Base-by-base conservation (phyloP, 2,888 invertebrate genomes). In the Odiellus spinosus region DNA sequence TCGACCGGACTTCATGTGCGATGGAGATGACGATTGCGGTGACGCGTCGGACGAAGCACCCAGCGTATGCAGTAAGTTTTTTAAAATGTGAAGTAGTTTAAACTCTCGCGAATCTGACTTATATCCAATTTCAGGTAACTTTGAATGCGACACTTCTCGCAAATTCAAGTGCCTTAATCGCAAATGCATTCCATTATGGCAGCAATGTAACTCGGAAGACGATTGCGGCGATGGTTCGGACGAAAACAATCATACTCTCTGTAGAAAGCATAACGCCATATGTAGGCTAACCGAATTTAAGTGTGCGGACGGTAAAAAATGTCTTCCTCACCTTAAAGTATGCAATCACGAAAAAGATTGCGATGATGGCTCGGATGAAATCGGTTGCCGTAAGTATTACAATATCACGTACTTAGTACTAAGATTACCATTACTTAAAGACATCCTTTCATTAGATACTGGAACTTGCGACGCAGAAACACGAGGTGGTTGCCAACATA, bases 161-260 rank as follows among this genome's bases (percentile, higher is more conserved):
- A 73, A 85, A 55, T 90, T 85, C 80, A 85, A 86, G 61, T 96
- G 96, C 64, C 74, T 76, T 50, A 90, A 91, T 64, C 82, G 83
- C 56, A 78, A 53, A 36, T 72, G 71, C 54, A 65, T 69, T 35
- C 57, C 57, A 2, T 58, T 58, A 2, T 57, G 59, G 48, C 66
- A 68, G 60, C 59, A 65, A 8, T 95, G 95, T 65, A 91, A 95
- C 66, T 82, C 84, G 26, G 74, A 82, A 15, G 85, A 90, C 65
- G 87, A 93, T 66, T 95, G 93, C 66, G 85, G 86, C 34, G 91
- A 93, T 65, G 88, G 87, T 8, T 84, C 84, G 0, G 95, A 95
- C 66, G 93, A 95, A 67, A 90, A 90, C 66, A 88, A 90, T 66
- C 82, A 88, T 76, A 87, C 87, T 0, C 68, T 87, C 46, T 90